Conservation (phyloP, 2,888 invertebrate species). For the Phytoseiulus persimilis region DNA sequence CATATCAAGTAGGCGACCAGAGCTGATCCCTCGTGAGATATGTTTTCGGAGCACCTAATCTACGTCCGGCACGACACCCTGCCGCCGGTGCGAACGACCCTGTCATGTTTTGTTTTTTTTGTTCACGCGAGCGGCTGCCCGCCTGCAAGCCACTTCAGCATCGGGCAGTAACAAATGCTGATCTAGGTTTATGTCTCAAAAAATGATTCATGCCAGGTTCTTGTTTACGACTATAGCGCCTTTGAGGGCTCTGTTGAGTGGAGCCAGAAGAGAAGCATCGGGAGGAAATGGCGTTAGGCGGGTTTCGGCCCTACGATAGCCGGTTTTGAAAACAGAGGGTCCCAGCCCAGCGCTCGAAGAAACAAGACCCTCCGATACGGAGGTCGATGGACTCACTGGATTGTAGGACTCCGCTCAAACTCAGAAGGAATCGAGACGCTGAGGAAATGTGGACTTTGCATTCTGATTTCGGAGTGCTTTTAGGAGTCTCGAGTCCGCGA, state of each 20-base stretch:
- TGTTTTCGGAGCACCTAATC: background rate
- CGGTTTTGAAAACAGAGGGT: background rate
- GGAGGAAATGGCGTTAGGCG: background rate
- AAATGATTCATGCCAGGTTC: background rate
- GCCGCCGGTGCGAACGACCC: background rate
- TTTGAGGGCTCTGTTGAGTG: background rate
- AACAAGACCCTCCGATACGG: too few species aligned
- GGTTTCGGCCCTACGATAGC: background rate
- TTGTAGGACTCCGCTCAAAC: too few species aligned
- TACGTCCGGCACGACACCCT: background rate
- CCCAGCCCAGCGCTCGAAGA: background rate
- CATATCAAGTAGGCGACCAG: background rate
- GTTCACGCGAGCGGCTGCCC: background rate
- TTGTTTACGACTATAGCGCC: background rate
- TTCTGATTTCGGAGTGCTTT: background rate
- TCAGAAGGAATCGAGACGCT: too few species aligned
- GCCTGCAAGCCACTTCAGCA: background rate
- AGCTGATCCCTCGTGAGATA: background rate
- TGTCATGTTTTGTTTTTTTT: background rate
- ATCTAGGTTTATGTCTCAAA: background rate
- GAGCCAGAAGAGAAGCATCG: background rate
- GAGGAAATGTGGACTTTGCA: background rate
- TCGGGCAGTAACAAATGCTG: background rate
- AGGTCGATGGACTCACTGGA: too few species aligned
- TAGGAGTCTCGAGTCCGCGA: background rate